Evolutionary conservation across 2,113 vertebrate genomes (phyloP), one percentile per base, ranked within the genome.

Genomic region (Corydoras maculifer): DNA sequence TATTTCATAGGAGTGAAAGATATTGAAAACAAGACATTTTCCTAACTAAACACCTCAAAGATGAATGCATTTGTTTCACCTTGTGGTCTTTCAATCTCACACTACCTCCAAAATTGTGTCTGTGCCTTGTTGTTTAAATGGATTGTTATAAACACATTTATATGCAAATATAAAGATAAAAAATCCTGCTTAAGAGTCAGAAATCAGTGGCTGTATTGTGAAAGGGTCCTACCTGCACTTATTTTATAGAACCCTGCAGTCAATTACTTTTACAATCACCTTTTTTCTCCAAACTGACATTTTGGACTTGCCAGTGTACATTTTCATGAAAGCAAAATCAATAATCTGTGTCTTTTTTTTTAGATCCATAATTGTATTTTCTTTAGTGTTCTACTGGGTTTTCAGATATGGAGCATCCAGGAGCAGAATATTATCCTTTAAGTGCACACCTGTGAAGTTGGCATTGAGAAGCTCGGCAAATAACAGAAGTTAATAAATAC

Each of bases 341-440:
- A 90, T 89, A 89, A 88, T 82, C 77, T 88, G 82, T 87, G 87
- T 88, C 85, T 87, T 89, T 86, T 86, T 86, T 84, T 87, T 89
- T 85, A 87, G 85, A 84, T 82, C 78, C 83, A 77, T 83, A 79
- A 77, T 82, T 81, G 85, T 48, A 65, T 60, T 50, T 79, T 62
- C 72, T 70, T 76, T 68, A 64, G 53, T 63, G 69, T 77, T 77
- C 79, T 81, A 74, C 79, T 76, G 77, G 2, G 18, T 43, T 49
- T 43, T 51, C 57, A 83, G 73, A 79, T 84, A 85, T 80, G 66
- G 73, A 77, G 72, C 62, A 69, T 49, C 18, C 15, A 68, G 10
- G 54, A 57, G 4, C 5, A 5, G 14, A 14, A 53, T 54, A 29
- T 29, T 50, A 11, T 62, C 9, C 13, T 32, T 62, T 43, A 43